These are phyloP conservation scores for Sturnira hondurensis DNA, from an alignment of 2,113 vertebrate genomes.

Conservation along the genomic window DNA sequence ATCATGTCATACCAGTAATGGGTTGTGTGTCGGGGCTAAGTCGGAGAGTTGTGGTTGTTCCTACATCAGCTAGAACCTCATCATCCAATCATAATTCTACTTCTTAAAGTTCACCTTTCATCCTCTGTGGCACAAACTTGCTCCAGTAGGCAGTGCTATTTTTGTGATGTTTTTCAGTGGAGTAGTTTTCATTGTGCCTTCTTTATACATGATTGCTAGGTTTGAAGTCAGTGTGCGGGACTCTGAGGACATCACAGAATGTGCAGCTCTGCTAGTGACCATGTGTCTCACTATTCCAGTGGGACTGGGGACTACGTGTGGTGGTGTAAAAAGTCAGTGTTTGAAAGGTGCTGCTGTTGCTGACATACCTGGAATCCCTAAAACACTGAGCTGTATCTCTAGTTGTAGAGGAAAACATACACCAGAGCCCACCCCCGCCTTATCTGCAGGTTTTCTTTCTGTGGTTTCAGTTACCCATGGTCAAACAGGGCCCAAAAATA, in stretches of 20 bases:
- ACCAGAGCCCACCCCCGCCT: no score
- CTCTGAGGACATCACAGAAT: no score
- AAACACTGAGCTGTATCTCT: background rate
- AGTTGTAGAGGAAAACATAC: background rate
- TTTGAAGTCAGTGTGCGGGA: background rate
- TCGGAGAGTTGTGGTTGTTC: background rate
- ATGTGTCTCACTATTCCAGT: rapidly evolving
- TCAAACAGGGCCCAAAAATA: background rate
- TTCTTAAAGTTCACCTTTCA: background rate
- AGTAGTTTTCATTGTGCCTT: background rate
- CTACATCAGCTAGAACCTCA: background rate
- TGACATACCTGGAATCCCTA: background rate
- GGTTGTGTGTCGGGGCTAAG: background rate
- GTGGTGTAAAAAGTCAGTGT: background rate
- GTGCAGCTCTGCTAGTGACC: background rate
- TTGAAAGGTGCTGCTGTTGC: background rate
- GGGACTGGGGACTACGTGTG: background rate
- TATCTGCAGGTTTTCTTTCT: background rate
- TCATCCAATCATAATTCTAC: background rate
- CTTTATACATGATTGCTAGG: background rate
- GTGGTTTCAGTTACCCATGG: background rate
- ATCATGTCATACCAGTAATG: background rate
- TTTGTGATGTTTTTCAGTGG: background rate
- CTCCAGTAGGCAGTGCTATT: background rate
- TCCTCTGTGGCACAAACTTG: background rate